Percentiles rank a stretch among this genome's conserved stretches.
phyloP scores from a whole-genome alignment of 2,797 vertebrate genomes.

The Paramormyrops hopkinsi region DNA sequence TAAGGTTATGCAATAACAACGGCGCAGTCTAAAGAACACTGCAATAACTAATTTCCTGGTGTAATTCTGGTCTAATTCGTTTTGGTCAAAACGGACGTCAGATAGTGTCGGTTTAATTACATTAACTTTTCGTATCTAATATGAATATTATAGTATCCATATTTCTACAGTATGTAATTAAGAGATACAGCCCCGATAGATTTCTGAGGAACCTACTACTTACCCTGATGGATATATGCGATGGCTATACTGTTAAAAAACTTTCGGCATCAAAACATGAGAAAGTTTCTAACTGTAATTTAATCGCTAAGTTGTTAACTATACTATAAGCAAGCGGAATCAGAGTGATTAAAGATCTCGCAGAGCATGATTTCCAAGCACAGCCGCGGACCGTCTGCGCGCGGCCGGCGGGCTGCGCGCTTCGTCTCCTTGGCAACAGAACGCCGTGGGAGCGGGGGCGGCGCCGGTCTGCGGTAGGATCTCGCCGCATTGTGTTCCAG shows the following conservation, averaged over 20 bases:
- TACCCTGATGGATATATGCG: not conserved
- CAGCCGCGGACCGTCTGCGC: conserved; percentile 31
- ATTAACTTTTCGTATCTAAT: not conserved
- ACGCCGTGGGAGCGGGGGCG: conserved; percentile 27
- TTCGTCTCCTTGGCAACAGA: conserved; percentile 54
- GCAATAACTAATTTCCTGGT: not conserved
- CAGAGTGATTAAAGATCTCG: not conserved
- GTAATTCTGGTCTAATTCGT: not conserved
- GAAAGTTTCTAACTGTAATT: not conserved
- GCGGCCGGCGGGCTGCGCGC: conserved; percentile 26
- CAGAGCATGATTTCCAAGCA: conserved; percentile 31
- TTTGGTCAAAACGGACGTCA: not conserved
- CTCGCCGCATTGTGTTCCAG: not conserved
- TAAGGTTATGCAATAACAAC: not conserved
- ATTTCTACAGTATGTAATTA: not conserved
- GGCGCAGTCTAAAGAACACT: not conserved
- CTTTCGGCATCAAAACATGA: not conserved
- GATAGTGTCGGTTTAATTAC: not conserved
- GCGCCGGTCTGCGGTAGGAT: not conserved
- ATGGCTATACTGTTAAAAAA: not conserved
- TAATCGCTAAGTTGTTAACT: not conserved
- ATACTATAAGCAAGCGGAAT: not conserved
- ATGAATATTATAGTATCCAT: not conserved
- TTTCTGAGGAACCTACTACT: not conserved
- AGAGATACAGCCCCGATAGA: not conserved